Percentiles rank a stretch among this genome's conserved stretches.
phyloP scores from a whole-genome alignment of 2,113 vertebrate genomes.

The Pedionomus torquatus region DNA sequence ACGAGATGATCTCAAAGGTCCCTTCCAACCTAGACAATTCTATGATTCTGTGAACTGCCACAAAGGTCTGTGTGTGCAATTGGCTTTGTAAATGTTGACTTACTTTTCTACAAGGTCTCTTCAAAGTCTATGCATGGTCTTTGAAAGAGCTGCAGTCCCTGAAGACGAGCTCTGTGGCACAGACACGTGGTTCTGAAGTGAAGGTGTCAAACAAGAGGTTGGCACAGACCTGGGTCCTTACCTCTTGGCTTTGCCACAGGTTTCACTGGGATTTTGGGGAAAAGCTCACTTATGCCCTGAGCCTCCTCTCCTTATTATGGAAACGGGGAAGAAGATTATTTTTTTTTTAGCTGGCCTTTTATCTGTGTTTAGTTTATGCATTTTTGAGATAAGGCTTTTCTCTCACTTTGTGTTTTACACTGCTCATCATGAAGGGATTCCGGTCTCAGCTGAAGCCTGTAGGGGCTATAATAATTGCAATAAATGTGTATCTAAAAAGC shows the following conservation, averaged over 20 bases:
- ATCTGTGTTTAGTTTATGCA: background rate
- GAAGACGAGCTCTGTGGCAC: background rate
- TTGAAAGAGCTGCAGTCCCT: background rate
- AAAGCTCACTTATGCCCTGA: background rate
- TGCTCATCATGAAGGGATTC: background rate
- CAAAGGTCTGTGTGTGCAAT: background rate
- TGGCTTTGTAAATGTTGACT: background rate
- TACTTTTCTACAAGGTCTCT: background rate
- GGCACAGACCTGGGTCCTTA: background rate
- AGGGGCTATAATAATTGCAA: conserved; percentile 3
- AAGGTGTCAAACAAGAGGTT: background rate
- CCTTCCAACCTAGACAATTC: too few species aligned
- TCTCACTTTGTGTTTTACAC: background rate
- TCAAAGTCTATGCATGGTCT: background rate
- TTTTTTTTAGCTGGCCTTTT: background rate
- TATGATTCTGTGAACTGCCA: background rate
- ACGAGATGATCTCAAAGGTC: too few species aligned
- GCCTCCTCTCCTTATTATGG: background rate
- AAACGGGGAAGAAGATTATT: background rate
- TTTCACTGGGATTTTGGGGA: background rate
- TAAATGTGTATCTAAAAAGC: background rate
- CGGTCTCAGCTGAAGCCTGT: background rate
- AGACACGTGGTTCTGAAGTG: background rate
- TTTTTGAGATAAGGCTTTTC: background rate
- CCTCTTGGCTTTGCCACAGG: background rate